Percentiles rank a stretch among this genome's conserved stretches.
phyloP scores from a whole-genome alignment of 1,140 invertebrate genomes.

The Trialeurodes vaporariorum region DNA sequence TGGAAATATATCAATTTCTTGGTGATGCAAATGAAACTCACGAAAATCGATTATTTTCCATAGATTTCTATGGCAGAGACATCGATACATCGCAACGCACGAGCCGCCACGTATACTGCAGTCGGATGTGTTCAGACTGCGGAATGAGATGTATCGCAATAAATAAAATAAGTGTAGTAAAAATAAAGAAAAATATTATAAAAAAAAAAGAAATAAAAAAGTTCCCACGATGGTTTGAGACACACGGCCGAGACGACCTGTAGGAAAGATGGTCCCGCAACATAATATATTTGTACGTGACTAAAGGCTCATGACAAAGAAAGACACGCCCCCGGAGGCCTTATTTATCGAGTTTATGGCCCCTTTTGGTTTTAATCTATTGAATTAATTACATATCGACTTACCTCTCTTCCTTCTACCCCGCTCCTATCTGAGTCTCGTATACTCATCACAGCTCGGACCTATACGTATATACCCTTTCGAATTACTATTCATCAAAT shows the following conservation, averaged over 20 bases:
- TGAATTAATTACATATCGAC: constrained; percentile 1
- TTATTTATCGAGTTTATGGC: not conserved
- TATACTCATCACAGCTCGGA: not conserved
- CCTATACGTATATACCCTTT: not conserved
- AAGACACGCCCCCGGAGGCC: not conserved
- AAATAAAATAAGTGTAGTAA: too few species aligned
- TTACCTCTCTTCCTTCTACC: not conserved
- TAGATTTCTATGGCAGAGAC: too few species aligned
- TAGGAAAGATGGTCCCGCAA: not conserved
- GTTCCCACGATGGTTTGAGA: not conserved
- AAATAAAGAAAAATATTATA: not conserved
- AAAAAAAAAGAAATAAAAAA: not conserved
- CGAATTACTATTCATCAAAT: constrained; percentile 1
- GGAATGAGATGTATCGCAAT: too few species aligned
- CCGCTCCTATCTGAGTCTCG: not conserved
- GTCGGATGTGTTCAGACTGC: too few species aligned
- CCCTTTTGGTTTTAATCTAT: not conserved
- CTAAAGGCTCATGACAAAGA: not conserved
- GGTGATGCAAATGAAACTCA: too few species aligned
- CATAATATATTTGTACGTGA: not conserved
- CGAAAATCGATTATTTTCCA: too few species aligned
- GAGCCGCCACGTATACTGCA: too few species aligned
- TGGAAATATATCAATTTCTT: too few species aligned
- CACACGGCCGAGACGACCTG: not conserved
- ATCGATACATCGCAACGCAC: too few species aligned